Evolutionary conservation across 2,888 invertebrate species (phyloP).

Genomic region (Spialia ferax): DNA sequence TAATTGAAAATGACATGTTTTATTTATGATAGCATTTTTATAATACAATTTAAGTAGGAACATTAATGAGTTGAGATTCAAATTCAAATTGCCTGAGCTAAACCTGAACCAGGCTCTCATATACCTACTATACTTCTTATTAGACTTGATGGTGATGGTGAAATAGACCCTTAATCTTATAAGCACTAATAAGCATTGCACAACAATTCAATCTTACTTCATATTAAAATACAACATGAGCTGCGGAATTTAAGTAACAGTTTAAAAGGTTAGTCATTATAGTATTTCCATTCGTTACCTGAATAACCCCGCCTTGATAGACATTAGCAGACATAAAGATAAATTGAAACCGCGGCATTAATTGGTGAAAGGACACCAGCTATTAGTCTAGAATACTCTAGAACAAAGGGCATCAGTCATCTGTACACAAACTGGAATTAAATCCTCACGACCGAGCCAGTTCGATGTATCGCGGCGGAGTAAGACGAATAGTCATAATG

Average conservation of each 20-base stretch:
- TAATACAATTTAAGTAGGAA: no score
- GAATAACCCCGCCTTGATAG: conserved; percentile 9
- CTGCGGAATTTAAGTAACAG: background rate
- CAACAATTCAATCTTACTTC: background rate
- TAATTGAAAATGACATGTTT: no score
- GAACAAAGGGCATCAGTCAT: conserved; percentile 41
- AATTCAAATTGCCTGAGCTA: no score
- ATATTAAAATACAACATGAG: conserved; percentile 4
- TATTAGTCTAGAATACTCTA: conserved; percentile 34
- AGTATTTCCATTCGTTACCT: conserved; percentile 8
- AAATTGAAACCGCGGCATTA: conserved; percentile 27
- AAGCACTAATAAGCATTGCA: background rate
- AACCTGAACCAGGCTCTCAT: no score
- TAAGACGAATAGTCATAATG: conserved; percentile 48
- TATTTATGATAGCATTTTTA: no score
- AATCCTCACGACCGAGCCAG: conserved; percentile 27
- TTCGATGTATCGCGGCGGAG: conserved; percentile 57
- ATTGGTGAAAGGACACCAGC: conserved; percentile 39
- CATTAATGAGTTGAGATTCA: no score
- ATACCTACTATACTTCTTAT: no score
- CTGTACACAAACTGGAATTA: conserved; percentile 29
- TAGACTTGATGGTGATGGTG: no score
- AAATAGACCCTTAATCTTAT: background rate
- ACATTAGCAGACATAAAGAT: conserved; percentile 34
- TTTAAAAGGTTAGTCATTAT: background rate